These are phyloP conservation scores for Apostichopus parvimensis DNA, from an alignment of 35 echinoderm and acorn worm genomes.

Conservation along the genomic window DNA sequence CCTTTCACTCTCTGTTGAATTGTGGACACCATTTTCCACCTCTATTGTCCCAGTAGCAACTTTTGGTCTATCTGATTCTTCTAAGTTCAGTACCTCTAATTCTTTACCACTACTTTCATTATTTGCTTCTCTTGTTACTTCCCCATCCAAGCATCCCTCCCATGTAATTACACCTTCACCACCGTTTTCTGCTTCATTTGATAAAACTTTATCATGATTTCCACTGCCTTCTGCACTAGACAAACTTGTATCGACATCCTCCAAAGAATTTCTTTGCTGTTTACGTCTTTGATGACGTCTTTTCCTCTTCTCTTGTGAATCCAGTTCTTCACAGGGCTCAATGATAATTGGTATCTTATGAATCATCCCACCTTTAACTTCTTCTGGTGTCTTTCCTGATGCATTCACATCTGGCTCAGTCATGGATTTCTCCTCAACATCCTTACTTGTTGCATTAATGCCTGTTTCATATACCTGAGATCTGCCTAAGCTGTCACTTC, in stretches of 20 bases:
- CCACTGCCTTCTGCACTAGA: neutral
- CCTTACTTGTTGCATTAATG: neutral
- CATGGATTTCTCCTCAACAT: neutral
- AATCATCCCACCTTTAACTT: neutral
- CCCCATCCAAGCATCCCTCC: neutral
- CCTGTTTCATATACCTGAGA: neutral
- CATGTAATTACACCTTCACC: neutral
- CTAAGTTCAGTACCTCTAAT: neutral
- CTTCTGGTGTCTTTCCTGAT: neutral
- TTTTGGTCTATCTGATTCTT: neutral
- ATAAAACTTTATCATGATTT: neutral
- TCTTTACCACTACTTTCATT: neutral
- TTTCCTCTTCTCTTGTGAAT: neutral
- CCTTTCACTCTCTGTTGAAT: neutral
- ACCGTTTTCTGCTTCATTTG: neutral
- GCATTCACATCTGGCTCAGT: neutral
- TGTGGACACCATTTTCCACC: neutral
- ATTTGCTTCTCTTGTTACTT: neutral
- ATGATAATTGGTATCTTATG: conserved; percentile 15
- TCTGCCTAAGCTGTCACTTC: neutral
- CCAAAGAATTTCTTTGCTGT: neutral
- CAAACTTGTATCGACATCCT: neutral
- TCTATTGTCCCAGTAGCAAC: neutral
- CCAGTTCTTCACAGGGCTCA: neutral
- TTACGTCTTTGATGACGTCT: neutral